Evolutionary conservation across 2,113 vertebrate genomes (phyloP).

Genomic region (Apodemus speciosus): DNA sequence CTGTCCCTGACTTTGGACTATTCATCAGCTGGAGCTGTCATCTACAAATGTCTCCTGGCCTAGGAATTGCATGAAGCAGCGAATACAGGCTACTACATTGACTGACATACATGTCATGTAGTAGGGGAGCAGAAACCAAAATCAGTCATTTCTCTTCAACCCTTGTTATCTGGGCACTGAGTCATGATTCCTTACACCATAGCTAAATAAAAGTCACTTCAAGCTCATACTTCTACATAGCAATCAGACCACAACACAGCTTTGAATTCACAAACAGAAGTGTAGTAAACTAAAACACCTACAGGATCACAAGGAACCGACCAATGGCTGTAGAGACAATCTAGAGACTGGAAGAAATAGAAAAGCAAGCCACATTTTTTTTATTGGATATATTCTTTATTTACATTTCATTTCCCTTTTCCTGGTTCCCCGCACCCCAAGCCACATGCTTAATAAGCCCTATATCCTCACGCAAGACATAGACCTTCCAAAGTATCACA

Average conservation of each 20-base stretch:
- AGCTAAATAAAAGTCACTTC: neutral
- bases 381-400: too few relatives aligned
- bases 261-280: neutral
- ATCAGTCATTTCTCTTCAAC: neutral
- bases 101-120: neutral
- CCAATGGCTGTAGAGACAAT: neutral
- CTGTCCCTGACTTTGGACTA: neutral
- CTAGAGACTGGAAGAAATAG: too few relatives aligned
- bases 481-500: neutral
- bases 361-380: neutral
- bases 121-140: neutral
- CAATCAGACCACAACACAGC: too few relatives aligned
- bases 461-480: neutral
- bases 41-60: neutral
- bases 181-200: neutral
- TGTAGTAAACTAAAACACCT: too few relatives aligned
- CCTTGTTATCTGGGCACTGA: too few relatives aligned
- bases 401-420: too few relatives aligned
- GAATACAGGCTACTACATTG: neutral
- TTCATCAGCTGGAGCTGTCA: neutral
- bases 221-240: neutral
- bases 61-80: neutral
- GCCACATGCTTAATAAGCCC: too few relatives aligned
- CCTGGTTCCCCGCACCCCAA: too few relatives aligned
- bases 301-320: neutral